Conservation (phyloP, 2,888 invertebrate species). For the Netelia melanura region DNA sequence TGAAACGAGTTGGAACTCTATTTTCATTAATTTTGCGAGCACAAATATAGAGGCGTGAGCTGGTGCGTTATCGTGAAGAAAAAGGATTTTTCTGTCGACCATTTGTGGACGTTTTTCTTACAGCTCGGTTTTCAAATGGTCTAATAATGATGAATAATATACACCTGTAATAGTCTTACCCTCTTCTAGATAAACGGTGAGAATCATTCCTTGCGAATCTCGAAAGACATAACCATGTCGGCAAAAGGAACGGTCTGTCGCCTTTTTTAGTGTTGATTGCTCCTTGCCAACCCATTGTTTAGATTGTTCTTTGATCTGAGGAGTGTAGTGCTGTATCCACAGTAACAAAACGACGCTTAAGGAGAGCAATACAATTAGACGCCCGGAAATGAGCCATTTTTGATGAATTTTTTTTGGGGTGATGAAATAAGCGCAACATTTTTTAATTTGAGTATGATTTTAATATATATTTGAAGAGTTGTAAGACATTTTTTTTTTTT, state of each 20-base stretch:
- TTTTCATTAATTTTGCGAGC: constrained; percentile 54
- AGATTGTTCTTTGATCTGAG: constrained; percentile 72
- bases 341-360: constrained; percentile 75
- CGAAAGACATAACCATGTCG: constrained; percentile 75
- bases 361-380: neutral
- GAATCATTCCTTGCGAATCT: constrained; percentile 75
- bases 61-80: constrained; percentile 71
- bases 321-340: constrained; percentile 77
- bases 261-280: constrained; percentile 53
- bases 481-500: neutral
- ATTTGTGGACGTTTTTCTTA: constrained; percentile 66
- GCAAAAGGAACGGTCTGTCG: constrained; percentile 42
- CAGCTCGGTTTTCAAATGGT: constrained; percentile 70
- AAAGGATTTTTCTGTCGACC: constrained; percentile 65
- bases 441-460: neutral
- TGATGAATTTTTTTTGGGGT: neutral
- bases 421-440: neutral
- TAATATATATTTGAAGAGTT: neutral
- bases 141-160: constrained; percentile 70
- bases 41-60: constrained; percentile 41
- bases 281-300: constrained; percentile 48
- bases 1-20: constrained; percentile 40
- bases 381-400: neutral
- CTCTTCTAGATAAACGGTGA: constrained; percentile 76
- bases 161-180: constrained; percentile 68